Evolutionary conservation across 2,888 invertebrate species (phyloP), one percentile per base, ranked within the genome.

Genomic region (Drosophila formosana): DNA sequence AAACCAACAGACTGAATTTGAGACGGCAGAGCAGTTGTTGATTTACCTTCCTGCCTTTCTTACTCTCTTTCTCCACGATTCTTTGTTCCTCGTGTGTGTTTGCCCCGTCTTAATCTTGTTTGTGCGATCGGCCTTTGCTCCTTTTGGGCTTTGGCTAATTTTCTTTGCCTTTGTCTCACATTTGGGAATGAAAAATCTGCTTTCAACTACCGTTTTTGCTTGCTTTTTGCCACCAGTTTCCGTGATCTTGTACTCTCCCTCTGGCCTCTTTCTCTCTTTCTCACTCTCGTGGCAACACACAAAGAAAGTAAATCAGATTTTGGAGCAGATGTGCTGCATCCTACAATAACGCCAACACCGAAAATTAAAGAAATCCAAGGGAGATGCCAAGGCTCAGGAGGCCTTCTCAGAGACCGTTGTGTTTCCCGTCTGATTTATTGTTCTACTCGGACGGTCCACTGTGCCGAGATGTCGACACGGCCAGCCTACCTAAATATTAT

Each of bases 271-370:
- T n/a, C 30, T 60, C 41, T 25, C 37, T n/a, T 18, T n/a, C 9
- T 34, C 45, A 23, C 46, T 9, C 13, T 72, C 56, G 75, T 56
- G 28, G 58, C 74, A 63, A 65, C 45, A 78, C 68, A 84, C 81
- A 86, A 79, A 73, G 82, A 88, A 86, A 87, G 86, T 87, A 86
- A 86, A 86, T 84, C 86, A 86, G 75, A 84, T 86, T 82, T 78
- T 78, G 82, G 78, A 84, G 82, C 87, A 87, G 87, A 74, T 87
- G 87, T 86, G 83, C 82, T 86, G 83, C 82, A 28, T 45, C 55
- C 65, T 70, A 57, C 32, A 58, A 58, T 37, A 52, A 67, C 55
- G 72, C 61, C 53, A 53, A 52, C 50, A 66, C 61, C 18, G 37
- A 64, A 60, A 39, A 39, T 25, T 47, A 49, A 64, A 11, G 28